Conservation (phyloP, 2,113 vertebrate genomes). For the Pica pica region DNA sequence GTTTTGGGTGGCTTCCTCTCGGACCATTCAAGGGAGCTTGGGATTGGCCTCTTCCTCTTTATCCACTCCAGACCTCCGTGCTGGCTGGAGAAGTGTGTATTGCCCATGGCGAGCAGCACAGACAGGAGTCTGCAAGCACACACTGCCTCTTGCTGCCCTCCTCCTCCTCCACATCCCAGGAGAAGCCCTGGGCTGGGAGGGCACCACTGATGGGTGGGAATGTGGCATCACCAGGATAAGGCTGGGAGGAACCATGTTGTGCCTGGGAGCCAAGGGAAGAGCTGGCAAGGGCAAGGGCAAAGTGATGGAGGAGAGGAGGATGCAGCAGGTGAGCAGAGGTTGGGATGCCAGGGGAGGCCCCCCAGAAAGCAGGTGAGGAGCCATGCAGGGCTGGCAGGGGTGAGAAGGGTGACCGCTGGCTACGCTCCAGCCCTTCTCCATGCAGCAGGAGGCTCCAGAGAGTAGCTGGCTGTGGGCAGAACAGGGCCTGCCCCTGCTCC, state of each 20-base stretch:
- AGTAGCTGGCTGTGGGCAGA: background rate
- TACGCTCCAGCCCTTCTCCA: background rate
- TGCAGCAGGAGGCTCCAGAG: rapidly evolving
- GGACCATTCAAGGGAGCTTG: background rate
- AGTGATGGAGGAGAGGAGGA: background rate
- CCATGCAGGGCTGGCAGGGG: background rate
- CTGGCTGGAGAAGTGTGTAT: background rate
- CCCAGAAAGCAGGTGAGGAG: background rate
- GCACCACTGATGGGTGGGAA: rapidly evolving
- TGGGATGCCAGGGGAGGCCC: background rate
- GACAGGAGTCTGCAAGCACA: background rate
- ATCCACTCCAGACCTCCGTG: rapidly evolving
- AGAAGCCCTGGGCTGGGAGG: background rate
- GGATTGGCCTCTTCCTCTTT: background rate
- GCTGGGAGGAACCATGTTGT: background rate
- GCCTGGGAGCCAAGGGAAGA: background rate
- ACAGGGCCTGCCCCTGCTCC: background rate
- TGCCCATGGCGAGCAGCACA: rapidly evolving
- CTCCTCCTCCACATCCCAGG: background rate
- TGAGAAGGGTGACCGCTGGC: rapidly evolving
- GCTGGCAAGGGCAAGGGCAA: background rate
- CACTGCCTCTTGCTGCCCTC: background rate
- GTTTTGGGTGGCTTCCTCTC: background rate
- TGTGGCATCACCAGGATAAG: background rate
- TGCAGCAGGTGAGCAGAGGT: background rate